Evolutionary conservation across 2,113 vertebrate genomes (phyloP), one percentile per base, ranked within the genome.

Genomic region (Ginglymostoma cirratum): DNA sequence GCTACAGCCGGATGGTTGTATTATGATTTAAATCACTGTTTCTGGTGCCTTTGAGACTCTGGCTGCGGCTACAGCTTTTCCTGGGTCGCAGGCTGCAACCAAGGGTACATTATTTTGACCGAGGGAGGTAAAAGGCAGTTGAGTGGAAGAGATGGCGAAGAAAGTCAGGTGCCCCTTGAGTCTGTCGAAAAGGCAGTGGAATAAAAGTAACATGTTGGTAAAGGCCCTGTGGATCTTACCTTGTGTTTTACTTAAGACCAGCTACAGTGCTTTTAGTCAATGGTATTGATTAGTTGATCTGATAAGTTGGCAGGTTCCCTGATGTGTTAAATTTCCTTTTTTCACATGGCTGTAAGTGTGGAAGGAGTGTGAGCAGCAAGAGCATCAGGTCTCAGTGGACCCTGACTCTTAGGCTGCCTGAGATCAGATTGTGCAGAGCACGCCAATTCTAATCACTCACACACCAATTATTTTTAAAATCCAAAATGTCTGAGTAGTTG

Each of bases 261-360:
- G 97, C 96, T 97, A 96, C 96, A 83, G 80, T 97, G 97, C 98
- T 98, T 98, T 98, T 98, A 98, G 98, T 98, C 98, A 96, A 97
- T 98, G 97, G 97, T 98, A 99, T 99, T 98, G 99, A 99, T 99
- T 98, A 97, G 98, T 97, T 96, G 97, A 97, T 98, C 97, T 98
- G 97, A 98, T 98, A 97, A 98, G 98, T 97, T 97, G 96, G 97
- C 97, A 97, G 97, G 97, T 98, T 98, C 97, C 97, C 97, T 97
- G 97, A 97, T 98, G 98, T 98, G 97, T 98, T 98, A 98, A 98
- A 98, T 98, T 97, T 96, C 97, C 96, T 96, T 78, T 97, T 97
- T 97, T 97, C 96, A 96, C 96, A 45, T 97, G 97, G 96, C 94
- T 23, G 67, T 97, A 97, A 97, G 96, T 97, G 97, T 97, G 96